These are phyloP conservation scores for Neostethus bicornis DNA, from an alignment of 2,797 vertebrate species.

Conservation along the genomic window DNA sequence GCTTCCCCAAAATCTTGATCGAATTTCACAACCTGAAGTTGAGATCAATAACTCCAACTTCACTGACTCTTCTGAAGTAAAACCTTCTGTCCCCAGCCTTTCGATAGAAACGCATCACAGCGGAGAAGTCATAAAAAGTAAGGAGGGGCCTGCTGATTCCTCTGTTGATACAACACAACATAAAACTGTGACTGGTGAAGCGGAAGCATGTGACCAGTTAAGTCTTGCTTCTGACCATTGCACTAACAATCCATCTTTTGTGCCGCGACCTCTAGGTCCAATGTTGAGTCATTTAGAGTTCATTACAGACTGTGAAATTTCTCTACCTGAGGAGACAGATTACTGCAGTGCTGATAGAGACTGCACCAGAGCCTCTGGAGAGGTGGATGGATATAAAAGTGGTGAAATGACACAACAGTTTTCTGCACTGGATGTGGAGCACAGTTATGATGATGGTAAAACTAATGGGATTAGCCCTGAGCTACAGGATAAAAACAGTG, in stretches of 20 bases:
- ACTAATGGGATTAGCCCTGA: conserved; percentile 15
- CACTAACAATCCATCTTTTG: conserved; percentile 38
- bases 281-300: conserved; percentile 79
- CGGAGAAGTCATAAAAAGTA: conserved; percentile 14
- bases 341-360: conserved; percentile 28
- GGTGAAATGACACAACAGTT: conserved; percentile 31
- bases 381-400: conserved; percentile 27
- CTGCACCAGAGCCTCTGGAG: conserved; percentile 26
- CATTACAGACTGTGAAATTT: conserved; percentile 65
- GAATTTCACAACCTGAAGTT: conserved; percentile 29
- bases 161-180: conserved; percentile 30
- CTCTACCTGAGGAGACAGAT: conserved; percentile 49
- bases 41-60: conserved; percentile 21
- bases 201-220: conserved; percentile 29
- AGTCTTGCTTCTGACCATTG: conserved; percentile 41
- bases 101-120: conserved; percentile 24
- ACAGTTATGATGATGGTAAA: conserved; percentile 8
- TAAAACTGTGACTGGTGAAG: conserved; percentile 40
- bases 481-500: conserved; percentile 22
- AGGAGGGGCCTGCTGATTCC: conserved; percentile 5
- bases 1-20: conserved; percentile 20
- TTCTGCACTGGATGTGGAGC: conserved; percentile 24
- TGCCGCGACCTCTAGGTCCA: conserved; percentile 64
- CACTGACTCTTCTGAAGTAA: conserved; percentile 27
- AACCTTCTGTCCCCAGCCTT: conserved; percentile 31